phyloP scores from a whole-genome alignment of 2,888 invertebrate species.

The Yponomeuta malinellus region DNA sequence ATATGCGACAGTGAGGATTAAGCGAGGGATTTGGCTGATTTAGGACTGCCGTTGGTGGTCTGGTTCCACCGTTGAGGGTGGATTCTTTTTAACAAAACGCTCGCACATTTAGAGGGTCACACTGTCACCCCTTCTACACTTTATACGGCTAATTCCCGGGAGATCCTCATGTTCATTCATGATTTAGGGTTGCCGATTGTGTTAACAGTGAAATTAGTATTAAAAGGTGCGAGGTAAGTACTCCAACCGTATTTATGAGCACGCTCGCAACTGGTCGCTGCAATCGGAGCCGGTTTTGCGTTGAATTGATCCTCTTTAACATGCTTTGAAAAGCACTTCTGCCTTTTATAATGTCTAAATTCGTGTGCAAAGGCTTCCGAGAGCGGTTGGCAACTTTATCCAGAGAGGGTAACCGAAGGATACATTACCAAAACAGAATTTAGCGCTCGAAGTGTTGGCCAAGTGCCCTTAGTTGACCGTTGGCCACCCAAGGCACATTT shows the following conservation, averaged over 20 bases:
- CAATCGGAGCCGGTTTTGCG: slow-evolving; percentile 53
- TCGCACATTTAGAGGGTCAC: slow-evolving; percentile 34
- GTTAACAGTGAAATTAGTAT: slow-evolving; percentile 65
- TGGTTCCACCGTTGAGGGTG: slow-evolving; percentile 41
- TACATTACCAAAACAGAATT: slow-evolving; percentile 59
- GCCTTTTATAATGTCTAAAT: slow-evolving; percentile 31
- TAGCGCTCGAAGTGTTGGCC: slow-evolving; percentile 51
- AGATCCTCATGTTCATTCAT: slow-evolving; percentile 59
- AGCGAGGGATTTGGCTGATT: slow-evolving; percentile 51
- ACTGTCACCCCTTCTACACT: slow-evolving; percentile 48
- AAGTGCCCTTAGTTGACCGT: slow-evolving; percentile 38
- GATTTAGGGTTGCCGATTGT: slow-evolving; percentile 57
- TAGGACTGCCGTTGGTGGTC: slow-evolving; percentile 62
- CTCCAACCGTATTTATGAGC: slow-evolving; percentile 56
- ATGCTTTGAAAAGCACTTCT: neutral
- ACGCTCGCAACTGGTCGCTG: slow-evolving; percentile 27
- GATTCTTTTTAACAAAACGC: slow-evolving; percentile 41
- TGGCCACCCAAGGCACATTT: slow-evolving; percentile 41
- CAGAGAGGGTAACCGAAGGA: slow-evolving; percentile 45
- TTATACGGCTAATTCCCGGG: slow-evolving; percentile 37
- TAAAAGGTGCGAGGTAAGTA: slow-evolving; percentile 65
- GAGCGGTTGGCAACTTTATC: slow-evolving; percentile 3
- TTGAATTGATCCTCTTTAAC: slow-evolving; percentile 38
- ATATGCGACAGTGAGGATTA: slow-evolving; percentile 64
- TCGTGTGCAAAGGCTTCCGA: neutral